Evolutionary conservation across 1,140 invertebrate genomes (phyloP), one percentile per base, ranked within the genome.

Genomic region (Camponotus vicinus): DNA sequence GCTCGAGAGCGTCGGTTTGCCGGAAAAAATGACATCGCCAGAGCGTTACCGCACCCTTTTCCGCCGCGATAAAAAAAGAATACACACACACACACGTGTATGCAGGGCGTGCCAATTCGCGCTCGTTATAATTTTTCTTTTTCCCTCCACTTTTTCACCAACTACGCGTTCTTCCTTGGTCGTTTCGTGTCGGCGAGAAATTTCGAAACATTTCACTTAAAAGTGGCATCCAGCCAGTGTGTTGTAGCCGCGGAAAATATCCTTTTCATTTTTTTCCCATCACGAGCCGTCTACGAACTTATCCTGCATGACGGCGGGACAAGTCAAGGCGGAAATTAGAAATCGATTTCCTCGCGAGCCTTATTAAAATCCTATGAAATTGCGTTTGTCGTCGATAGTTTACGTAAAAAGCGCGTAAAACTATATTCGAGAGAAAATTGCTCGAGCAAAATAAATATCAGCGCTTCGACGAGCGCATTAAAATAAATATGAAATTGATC

Each of bases 161-260:
- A 40, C 18, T 42, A 15, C 27, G 11, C 6, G 45, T 49, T 82
- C 61, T 73, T 45, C 64, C 59, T 11, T 45, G n/a, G 40, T 63
- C 21, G 40, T 63, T 15, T 55, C 61, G 21, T 32, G 18, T 42
- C 27, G 40, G n/a, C 40, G 67, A 57, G 13, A 75, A 83, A 83
- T 63, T 73, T 63, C n/a, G 42, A 73, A 83, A 83, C 69, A 49
- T 83, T 83, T 40, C 55, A 71, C 79, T 73, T 83, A 61, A 40
- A 45, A 49, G 69, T 49, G 18, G 32, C 45, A 67, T 83, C 79
- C 49, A 42, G 32, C 11, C 57, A 32, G 11, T 52, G 15, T 83
- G 1, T 27, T 27, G 27, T 61, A 59, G 27, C 57, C 34, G 7
- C 49, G 40, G 11, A 2, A 61, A 73, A 73, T 49, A 34, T 40